These are phyloP conservation scores for Chromoteleia sp. DNA, from an alignment of 2,888 invertebrate genomes.

Conservation along the genomic window DNA sequence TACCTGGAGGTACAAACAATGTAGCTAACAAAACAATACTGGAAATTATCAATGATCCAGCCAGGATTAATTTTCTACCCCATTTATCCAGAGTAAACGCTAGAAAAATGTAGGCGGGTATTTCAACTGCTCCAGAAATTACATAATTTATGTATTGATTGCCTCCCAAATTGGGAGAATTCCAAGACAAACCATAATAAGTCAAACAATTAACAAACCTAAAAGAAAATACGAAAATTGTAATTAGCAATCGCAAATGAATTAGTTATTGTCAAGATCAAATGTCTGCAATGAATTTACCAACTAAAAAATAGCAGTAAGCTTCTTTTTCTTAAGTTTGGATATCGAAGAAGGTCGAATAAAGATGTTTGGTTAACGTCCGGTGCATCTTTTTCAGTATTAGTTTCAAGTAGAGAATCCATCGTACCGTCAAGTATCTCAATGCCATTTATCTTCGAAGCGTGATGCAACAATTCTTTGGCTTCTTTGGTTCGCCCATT, in stretches of 20 bases:
- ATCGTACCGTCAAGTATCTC: slow-evolving; percentile 86
- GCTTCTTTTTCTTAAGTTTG: slow-evolving; percentile 88
- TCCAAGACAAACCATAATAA: slow-evolving; percentile 92
- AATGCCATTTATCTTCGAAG: slow-evolving; percentile 88
- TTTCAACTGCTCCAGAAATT: slow-evolving; percentile 91
- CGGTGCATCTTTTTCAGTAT: slow-evolving; percentile 78
- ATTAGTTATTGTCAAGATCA: too few relatives aligned
- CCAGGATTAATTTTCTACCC: slow-evolving; percentile 89
- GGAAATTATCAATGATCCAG: slow-evolving; percentile 89
- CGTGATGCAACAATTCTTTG: slow-evolving; percentile 87
- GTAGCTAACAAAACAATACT: slow-evolving; percentile 87
- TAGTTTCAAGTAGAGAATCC: slow-evolving; percentile 85
- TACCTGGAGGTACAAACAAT: slow-evolving; percentile 86
- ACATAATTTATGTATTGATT: slow-evolving; percentile 91
- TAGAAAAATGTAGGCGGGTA: slow-evolving; percentile 89
- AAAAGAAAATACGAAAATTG: slow-evolving; percentile 14
- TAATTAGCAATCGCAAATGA: slow-evolving; percentile 27
- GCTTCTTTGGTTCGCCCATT: slow-evolving; percentile 88
- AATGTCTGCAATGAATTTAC: too few relatives aligned
- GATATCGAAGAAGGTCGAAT: slow-evolving; percentile 87
- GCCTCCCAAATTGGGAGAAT: slow-evolving; percentile 89
- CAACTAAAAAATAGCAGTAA: slow-evolving; percentile 90
- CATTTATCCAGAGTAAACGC: slow-evolving; percentile 89
- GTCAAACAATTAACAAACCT: slow-evolving; percentile 92
- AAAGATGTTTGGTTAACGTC: slow-evolving; percentile 85